Conservation (phyloP, 2,113 vertebrate genomes). For the Embiotoca jacksoni region DNA sequence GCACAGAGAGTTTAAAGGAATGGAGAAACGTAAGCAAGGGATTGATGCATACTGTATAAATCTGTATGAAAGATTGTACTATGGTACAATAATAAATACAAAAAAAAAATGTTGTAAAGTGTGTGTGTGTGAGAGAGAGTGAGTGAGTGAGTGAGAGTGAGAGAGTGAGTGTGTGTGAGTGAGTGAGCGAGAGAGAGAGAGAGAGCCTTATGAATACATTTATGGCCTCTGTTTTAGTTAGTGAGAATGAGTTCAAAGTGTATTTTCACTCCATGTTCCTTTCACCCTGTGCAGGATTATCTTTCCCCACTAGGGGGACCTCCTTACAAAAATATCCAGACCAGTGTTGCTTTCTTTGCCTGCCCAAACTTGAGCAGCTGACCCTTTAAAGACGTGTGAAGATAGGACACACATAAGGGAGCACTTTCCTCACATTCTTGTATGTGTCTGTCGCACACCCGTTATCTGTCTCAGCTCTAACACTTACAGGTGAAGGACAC, state of each 20-base stretch:
- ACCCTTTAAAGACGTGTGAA: constrained; percentile 11
- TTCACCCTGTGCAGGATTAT: neutral
- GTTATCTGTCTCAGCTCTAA: constrained; percentile 5
- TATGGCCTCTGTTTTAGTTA: neutral
- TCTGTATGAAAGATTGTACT: constrained; percentile 69
- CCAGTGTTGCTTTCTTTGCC: neutral
- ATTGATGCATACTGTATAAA: constrained; percentile 60
- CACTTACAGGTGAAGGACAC: constrained; percentile 38
- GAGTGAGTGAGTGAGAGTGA: too few species aligned
- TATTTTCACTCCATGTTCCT: too few species aligned
- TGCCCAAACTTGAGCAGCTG: neutral
- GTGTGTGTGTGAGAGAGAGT: constrained; percentile 16
- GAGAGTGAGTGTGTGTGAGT: too few species aligned
- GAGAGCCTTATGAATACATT: constrained; percentile 8
- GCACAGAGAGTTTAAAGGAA: constrained; percentile 44
- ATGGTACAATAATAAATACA: constrained; percentile 63
- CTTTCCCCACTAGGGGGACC: constrained; percentile 73
- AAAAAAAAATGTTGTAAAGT: constrained; percentile 54
- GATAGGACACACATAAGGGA: constrained; percentile 47
- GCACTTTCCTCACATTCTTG: constrained; percentile 45
- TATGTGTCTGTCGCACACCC: constrained; percentile 22
- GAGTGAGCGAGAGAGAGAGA: too few species aligned
- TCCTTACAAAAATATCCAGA: constrained; percentile 38
- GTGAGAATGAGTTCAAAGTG: neutral
- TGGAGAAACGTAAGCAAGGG: constrained; percentile 64